A percentile compares a stretch with the other conserved stretches of the same genome.
phyloP scores from a whole-genome alignment of 2,113 vertebrate species.

The Grallaria varia region DNA sequence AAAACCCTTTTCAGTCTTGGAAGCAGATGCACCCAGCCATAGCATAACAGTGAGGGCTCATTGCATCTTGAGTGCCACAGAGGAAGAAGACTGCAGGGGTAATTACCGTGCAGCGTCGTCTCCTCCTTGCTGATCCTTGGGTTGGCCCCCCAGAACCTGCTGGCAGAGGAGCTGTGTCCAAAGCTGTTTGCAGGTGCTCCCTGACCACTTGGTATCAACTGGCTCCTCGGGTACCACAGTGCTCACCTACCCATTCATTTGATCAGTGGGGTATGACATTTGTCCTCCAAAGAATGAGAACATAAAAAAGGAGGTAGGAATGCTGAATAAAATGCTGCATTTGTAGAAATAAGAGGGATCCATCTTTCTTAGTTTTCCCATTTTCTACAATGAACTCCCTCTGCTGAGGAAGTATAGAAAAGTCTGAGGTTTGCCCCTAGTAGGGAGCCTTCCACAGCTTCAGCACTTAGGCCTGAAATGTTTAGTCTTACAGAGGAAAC shows the following conservation, averaged over 20 bases:
- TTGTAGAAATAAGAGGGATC: neutral
- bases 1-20: neutral
- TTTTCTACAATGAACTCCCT: neutral
- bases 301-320: neutral
- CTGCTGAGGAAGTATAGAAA: neutral
- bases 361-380: accelerated
- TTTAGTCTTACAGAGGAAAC: neutral
- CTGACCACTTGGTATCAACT: neutral
- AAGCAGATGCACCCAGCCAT: neutral
- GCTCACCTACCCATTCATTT: neutral
- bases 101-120: neutral
- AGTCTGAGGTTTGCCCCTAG: neutral
- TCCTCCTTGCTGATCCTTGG: neutral
- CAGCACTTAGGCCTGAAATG: neutral
- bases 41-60: neutral
- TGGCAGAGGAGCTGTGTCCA: neutral
- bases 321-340: neutral
- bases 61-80: neutral
- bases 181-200: neutral
- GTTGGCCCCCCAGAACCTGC: neutral
- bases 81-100: neutral
- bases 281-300: neutral
- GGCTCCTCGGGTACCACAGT: neutral
- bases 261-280: neutral
- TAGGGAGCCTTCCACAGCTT: neutral